Evolutionary conservation across 2,888 invertebrate species (phyloP), one percentile per base, ranked within the genome.

Genomic region (Odontocerum albicorne): DNA sequence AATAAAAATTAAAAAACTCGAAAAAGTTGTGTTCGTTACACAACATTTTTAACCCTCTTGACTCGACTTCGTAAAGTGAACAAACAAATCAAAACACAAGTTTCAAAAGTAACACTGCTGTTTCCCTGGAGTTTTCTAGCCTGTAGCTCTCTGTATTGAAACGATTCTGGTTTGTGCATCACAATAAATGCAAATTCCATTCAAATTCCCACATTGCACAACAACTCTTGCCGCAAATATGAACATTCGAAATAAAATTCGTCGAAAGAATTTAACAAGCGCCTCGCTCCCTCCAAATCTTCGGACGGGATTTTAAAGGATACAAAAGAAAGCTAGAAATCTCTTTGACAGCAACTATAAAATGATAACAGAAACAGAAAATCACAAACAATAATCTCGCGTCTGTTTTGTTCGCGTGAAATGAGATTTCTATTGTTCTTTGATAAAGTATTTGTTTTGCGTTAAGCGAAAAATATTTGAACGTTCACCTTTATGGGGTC

Each of bases 401-500:
- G 44, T 49, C 45, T 54, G 53, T 54, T 57, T 54, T 49, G 53
- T 49, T 49, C 54, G 21, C 27, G 22, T 45, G 51, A 55, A 58
- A 54, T 50, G 58, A 55, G 55, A 55, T 58, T 58, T 55, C 51
- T 45, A 51, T 51, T 55, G 58, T 55, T 45, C 46, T 47, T 47
- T 47, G 47, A 47, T 54, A 49, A 43, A 54, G 54, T 50, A 43
- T 50, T 50, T 42, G 35, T 33, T 45, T 20, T 33, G 20, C 7
- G 12, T 12, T 13, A 33, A 32, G 33, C 32, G 32, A 19, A 19
- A 33, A 33, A 45, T 33, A 19, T 45, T 45, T 45, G 33, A 33
- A 19, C 33, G 10, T 8, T 19, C n/a, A 4, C 7, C 12, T 2
- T 12, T 12, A 35, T 13, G 35, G 35, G n/a, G n/a, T n/a, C n/a